These are phyloP conservation scores for Aleiodes leptofemur DNA, from an alignment of 2,888 invertebrate species.

Conservation along the genomic window DNA sequence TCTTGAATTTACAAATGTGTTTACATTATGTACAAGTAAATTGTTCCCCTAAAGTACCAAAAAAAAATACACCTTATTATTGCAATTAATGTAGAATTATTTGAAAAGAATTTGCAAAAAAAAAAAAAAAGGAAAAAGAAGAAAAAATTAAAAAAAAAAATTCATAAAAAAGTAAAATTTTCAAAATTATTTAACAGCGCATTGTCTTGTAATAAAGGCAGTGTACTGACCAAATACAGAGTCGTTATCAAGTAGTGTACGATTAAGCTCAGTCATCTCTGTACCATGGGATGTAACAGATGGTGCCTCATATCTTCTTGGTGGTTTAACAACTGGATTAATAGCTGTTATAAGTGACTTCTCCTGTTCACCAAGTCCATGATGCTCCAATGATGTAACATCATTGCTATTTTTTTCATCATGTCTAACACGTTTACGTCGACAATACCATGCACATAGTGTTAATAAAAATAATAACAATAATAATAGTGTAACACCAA, in stretches of 20 bases:
- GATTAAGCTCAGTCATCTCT: slow-evolving; percentile 89
- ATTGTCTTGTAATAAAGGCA: slow-evolving; percentile 68
- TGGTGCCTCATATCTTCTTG: slow-evolving; percentile 85
- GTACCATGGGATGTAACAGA: slow-evolving; percentile 85
- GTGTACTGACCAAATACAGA: slow-evolving; percentile 84
- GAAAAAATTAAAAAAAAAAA: background rate
- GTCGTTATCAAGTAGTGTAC: slow-evolving; percentile 87
- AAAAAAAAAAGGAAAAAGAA: background rate
- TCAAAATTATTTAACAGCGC: slow-evolving; percentile 54
- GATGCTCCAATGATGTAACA: slow-evolving; percentile 84
- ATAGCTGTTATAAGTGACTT: slow-evolving; percentile 90
- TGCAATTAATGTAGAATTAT: background rate
- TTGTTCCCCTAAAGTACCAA: slow-evolving; percentile 29
- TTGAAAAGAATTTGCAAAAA: background rate
- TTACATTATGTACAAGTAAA: background rate
- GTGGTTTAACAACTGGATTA: slow-evolving; percentile 90
- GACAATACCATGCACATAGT: slow-evolving; percentile 79
- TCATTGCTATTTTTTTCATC: slow-evolving; percentile 78
- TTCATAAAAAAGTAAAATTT: background rate
- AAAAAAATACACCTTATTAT: background rate
- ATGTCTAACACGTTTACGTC: slow-evolving; percentile 76
- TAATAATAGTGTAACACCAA: slow-evolving; percentile 77
- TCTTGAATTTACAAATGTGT: slow-evolving; percentile 10
- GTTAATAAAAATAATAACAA: slow-evolving; percentile 76
- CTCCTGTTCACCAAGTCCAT: slow-evolving; percentile 88